Evolutionary conservation across 1,140 invertebrate species (phyloP), one percentile per base, ranked within the genome.

Genomic region (Panulirus ornatus): DNA sequence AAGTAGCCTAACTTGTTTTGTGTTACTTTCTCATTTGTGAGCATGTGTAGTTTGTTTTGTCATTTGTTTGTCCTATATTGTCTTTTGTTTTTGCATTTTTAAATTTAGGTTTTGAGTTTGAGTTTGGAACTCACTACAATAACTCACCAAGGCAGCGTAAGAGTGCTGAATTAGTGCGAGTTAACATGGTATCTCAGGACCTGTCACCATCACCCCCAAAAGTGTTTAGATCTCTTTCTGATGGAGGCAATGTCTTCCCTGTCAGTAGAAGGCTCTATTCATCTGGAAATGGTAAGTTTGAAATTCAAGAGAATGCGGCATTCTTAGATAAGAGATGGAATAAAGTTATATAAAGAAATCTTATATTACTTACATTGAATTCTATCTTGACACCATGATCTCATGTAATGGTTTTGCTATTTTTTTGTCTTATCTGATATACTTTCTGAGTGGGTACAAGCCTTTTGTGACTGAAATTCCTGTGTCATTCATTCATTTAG

Each of bases 181-280:
- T 71, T 78, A 75, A 47, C 16, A n/a, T 78, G 75, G 51, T 79
- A 47, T 70, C 82, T 63, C 42, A 79, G 44, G 88, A 89, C 30
- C 30, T 85, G 44, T 85, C 82, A 22, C 88, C 88, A 36, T 90
- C 88, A 44, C 82, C 88, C 11, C 70, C 88, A n/a, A 90, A 90
- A 66, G 88, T 90, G 82, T 90, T 90, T 84, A 90, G 88, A 30
- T 90, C 88, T 51, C 40, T 90, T 36, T 90, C 82, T 85, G 88
- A 90, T n/a, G 88, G 88, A 63, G 88, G 88, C 54, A 75, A 47
- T 75, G 88, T 90, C 66, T 90, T 90, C 88, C 88, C 88, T 58
- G 88, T 90, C 51, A 84, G 73, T 47, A 76, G 88, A 54, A 75
- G 75, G 11, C 71, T 90, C 51, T 90, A 90, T 79, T 38, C 88